Percentiles rank a stretch among this genome's conserved stretches.
These are phyloP conservation scores for Oedothorax gibbosus DNA, from an alignment of 1,140 invertebrate species.

Conservation along the genomic window DNA sequence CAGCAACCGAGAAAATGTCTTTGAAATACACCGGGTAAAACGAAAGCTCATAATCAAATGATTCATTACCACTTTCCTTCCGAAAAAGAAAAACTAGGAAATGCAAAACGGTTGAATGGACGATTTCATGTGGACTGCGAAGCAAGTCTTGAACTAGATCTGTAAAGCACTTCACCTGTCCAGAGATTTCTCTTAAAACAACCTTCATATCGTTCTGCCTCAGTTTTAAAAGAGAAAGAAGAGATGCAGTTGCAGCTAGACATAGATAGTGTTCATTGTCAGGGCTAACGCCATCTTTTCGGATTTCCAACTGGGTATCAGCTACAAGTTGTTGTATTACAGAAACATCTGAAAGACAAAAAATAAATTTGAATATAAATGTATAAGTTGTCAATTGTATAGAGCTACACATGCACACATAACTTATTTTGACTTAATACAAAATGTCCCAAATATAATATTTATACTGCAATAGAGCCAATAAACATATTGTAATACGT, in stretches of 20 bases:
- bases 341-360: not conserved
- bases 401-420: too few species aligned
- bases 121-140: not conserved
- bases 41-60: not conserved
- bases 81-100: conserved; percentile 7
- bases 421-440: too few species aligned
- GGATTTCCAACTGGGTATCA: not conserved
- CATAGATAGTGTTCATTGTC: conserved; percentile 26
- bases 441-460: too few species aligned
- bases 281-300: too few species aligned
- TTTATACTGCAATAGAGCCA: too few species aligned
- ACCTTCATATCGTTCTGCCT: not conserved
- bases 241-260: not conserved
- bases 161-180: not conserved
- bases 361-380: too few species aligned
- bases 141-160: not conserved
- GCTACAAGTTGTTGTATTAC: not conserved
- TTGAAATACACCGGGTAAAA: too few species aligned
- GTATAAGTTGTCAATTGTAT: too few species aligned
- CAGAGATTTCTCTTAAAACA: not conserved
- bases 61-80: not conserved
- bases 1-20: too few species aligned
- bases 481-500: too few species aligned
- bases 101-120: conserved; percentile 1
- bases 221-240: not conserved